Percentiles rank a stretch among this genome's conserved stretches.
Conservation (phyloP, 2,113 vertebrate genomes). For the Cebidichthys violaceus region DNA sequence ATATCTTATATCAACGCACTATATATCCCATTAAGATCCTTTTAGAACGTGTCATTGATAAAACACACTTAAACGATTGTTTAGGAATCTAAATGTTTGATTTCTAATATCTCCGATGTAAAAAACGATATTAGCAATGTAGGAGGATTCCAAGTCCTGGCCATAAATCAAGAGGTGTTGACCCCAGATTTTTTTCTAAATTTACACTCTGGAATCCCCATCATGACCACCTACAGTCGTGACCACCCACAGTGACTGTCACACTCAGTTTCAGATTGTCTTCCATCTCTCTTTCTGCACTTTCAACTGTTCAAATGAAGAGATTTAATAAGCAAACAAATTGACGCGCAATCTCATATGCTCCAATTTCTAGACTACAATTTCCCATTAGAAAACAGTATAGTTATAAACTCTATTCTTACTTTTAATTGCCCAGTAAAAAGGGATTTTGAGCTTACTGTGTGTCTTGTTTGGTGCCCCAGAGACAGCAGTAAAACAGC, state of each 20-base stretch:
- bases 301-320: neutral
- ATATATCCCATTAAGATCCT: neutral
- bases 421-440: slow-evolving; percentile 68
- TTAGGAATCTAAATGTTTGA: neutral
- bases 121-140: neutral
- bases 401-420: slow-evolving; percentile 72
- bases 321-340: slow-evolving; percentile 14
- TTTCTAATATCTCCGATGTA: neutral
- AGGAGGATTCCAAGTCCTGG: slow-evolving; percentile 6
- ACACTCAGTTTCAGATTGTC: slow-evolving; percentile 2
- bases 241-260: slow-evolving; percentile 62
- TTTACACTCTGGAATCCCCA: slow-evolving; percentile 46
- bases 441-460: slow-evolving; percentile 49
- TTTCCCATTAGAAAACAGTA: slow-evolving; percentile 49
- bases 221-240: slow-evolving; percentile 42
- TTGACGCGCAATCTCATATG: neutral
- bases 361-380: neutral
- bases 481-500: slow-evolving; percentile 74
- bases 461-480: slow-evolving; percentile 55
- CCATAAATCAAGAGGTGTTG: slow-evolving; percentile 28
- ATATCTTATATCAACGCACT: neutral
- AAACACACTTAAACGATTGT: neutral
- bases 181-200: slow-evolving; percentile 58
- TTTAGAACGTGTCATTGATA: neutral
- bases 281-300: slow-evolving; percentile 11